Evolutionary conservation across 2,797 vertebrate genomes (phyloP).

Genomic region (Darevskia nairensis): DNA sequence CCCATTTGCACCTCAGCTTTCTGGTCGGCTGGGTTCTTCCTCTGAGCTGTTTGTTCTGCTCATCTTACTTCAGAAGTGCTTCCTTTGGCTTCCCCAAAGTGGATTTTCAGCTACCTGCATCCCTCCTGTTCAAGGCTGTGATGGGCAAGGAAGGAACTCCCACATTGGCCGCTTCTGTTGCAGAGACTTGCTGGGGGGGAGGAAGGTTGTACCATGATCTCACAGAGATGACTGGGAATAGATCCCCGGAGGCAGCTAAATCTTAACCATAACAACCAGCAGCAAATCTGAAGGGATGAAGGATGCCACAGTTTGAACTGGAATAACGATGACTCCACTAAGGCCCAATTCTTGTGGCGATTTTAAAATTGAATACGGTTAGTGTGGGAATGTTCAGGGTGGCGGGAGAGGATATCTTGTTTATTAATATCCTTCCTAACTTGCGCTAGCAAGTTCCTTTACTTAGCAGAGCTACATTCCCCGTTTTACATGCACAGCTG

Average conservation of each 20-base stretch:
- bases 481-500: too few species aligned
- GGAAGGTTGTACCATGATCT: neutral
- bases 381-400: neutral
- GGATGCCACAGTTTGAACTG: neutral
- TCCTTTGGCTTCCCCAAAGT: neutral
- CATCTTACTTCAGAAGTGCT: neutral
- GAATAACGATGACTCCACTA: neutral
- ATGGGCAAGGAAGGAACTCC: neutral
- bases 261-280: neutral
- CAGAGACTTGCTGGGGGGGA: too few species aligned
- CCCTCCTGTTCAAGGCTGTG: too few species aligned
- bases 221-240: neutral
- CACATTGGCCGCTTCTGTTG: neutral
- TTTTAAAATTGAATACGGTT: neutral
- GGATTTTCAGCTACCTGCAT: neutral
- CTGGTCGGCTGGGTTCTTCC: neutral
- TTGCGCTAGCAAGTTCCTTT: too few species aligned
- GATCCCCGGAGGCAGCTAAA: neutral
- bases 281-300: neutral
- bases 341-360: too few species aligned
- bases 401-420: too few species aligned
- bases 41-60: neutral
- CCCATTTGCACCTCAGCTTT: neutral
- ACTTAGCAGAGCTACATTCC: too few species aligned
- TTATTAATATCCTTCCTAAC: too few species aligned